Evolutionary conservation across 2,797 vertebrate genomes (phyloP), one percentile per base, ranked within the genome.

Genomic region (Petrocephalus sullivani): DNA sequence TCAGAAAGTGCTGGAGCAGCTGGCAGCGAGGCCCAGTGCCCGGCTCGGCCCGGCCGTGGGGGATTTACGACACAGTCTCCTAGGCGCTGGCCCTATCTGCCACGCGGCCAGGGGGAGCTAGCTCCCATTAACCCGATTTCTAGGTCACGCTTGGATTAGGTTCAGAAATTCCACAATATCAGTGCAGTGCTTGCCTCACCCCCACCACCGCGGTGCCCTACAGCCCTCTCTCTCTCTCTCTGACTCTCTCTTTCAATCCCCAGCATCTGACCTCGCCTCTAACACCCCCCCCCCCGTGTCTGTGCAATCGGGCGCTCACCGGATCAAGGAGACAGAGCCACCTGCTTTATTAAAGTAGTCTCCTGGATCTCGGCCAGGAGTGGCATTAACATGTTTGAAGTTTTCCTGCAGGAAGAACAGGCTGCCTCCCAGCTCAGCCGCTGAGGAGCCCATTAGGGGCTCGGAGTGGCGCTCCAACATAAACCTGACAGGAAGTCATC

Each of bases 121-220:
- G 89, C 89, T 90, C 53, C 87, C 90, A 91, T 92, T 90, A 91
- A 92, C 89, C 89, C 88, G 89, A 89, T 89, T 90, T 89, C 86
- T 64, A 54, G 46, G 46, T 57, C 86, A 53, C 60, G 54, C 87
- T 71, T 87, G 88, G 89, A 89, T 90, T 89, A 90, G 57, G 54
- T 61, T 64, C 82, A 84, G 71, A 88, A 87, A 90, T 88, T 60
- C 88, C 49, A 71, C 87, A 21, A 41, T 51, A 67, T 75, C 57
- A 84, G 71, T 54, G 81, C 12, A 85, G 75, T 4, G 14, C 46
- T 57, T 49, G 3, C 57, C 49, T 23, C 78, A 56, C 56, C 41
- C 53, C 23, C 88, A 57, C 81, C 7, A 23, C 56, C 37, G 64
- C 0, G 14, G 23, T 67, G 28, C 64, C 71, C 82, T 78, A 49